Base-by-base conservation (phyloP, 2,113 vertebrate genomes). In the Labrus mixtus region DNA sequence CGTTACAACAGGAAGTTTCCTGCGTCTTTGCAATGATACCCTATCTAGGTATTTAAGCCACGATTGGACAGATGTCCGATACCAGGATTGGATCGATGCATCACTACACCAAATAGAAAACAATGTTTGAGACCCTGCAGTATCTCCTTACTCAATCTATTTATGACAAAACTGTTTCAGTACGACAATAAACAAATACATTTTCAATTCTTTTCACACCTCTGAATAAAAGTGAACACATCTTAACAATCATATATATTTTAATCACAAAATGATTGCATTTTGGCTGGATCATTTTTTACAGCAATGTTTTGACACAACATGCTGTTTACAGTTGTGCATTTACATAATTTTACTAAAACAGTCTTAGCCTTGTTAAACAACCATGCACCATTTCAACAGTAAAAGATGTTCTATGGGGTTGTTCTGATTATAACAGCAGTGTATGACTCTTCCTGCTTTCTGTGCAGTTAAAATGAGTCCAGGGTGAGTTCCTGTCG, bases 241-340 rank as follows among this genome's bases (percentile, higher is more conserved):
- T 4, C 4, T 4, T 10, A 9, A 36, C 11, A 16, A 4, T 19
- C 8, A 12, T 25, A 25, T 25, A 3, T 3, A n/a, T 17, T 33
- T 20, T 60, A 53, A 73, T 45, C 16, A 68, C n/a, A 53, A 23
- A 58, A 39, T 68, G 19, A 6, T 20, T 57, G 23, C 5, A 41
- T 54, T 43, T 6, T 23, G 17, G 1, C 4, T 78, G 17, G 36
- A 33, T 25, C 25, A 51, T 2, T 68, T 77, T 81, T 22, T 46
- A 48, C 22, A 13, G 67, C 17, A 22, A 10, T 65, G 56, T 41
- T 73, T 65, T 70, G 70, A 53, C 53, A 41, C 58, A 67, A 76
- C 54, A 62, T 58, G 58, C 73, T 53, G 64, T 67, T 67, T 54
- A 57, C 45, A 22, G 53, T 66, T 12, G 29, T 69, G 43, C 56